These are phyloP conservation scores for Eucera pruinosa DNA, from an alignment of 2,888 invertebrate genomes.

Conservation along the genomic window DNA sequence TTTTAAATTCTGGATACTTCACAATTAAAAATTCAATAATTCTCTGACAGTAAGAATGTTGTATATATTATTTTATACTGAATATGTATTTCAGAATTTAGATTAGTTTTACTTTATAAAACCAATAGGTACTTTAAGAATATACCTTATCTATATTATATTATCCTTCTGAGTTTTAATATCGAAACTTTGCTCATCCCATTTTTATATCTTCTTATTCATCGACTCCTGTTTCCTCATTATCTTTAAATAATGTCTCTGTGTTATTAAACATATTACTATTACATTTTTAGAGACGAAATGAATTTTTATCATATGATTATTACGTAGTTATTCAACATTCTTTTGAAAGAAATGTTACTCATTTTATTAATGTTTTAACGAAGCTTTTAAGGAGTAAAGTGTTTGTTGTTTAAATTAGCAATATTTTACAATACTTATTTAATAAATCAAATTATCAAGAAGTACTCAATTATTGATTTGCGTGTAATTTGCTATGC, in stretches of 20 bases:
- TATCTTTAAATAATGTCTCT: no score
- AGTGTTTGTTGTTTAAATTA: no score
- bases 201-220: constrained; percentile 19
- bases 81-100: background rate
- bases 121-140: background rate
- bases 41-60: no score
- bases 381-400: no score
- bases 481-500: no score
- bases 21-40: background rate
- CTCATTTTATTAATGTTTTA: no score
- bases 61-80: background rate
- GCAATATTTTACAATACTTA: no score
- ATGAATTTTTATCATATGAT: background rate
- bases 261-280: background rate
- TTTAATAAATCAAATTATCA: no score
- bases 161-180: constrained; percentile 13
- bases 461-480: no score
- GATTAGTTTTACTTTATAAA: background rate
- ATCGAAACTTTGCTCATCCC: constrained; percentile 14
- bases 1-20: background rate
- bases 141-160: background rate
- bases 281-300: no score
- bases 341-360: background rate
- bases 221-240: background rate
- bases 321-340: background rate